These are phyloP conservation scores for Myotis planiceps DNA, from an alignment of 2,797 vertebrate genomes.

Conservation along the genomic window DNA sequence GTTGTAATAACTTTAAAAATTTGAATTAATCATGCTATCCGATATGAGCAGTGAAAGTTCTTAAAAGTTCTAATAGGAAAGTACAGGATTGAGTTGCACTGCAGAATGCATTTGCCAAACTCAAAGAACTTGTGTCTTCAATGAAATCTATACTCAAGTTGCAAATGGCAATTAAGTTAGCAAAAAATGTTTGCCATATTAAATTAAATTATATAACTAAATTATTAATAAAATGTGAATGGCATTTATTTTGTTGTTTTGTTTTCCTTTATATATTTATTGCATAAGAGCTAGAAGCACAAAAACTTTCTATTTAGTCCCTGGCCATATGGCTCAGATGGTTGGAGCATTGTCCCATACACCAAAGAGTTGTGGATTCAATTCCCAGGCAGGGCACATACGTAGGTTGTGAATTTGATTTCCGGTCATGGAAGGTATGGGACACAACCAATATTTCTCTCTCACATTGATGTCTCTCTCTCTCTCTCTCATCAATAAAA, in stretches of 20 bases:
- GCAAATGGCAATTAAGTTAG: background rate
- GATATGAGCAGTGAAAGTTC: background rate
- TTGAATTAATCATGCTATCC: background rate
- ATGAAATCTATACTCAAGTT: background rate
- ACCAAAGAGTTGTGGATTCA: background rate
- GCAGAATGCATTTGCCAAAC: background rate
- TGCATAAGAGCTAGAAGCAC: background rate
- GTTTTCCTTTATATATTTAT: background rate
- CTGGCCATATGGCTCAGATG: background rate
- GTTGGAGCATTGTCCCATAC: background rate
- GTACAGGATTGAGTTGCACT: accelerated
- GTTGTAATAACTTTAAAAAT: background rate
- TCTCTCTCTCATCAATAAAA: no score
- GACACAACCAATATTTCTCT: background rate
- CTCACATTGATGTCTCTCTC: background rate
- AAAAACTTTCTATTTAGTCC: background rate
- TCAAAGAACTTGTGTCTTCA: background rate
- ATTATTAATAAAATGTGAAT: background rate
- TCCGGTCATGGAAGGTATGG: background rate
- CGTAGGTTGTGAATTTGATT: background rate
- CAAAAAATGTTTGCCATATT: background rate
- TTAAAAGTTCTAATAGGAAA: background rate
- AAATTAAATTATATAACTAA: background rate
- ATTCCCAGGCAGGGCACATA: background rate
- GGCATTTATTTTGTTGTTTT: background rate